Evolutionary conservation across 2,113 vertebrate species (phyloP).

Genomic region (Acanthisitta chloris): DNA sequence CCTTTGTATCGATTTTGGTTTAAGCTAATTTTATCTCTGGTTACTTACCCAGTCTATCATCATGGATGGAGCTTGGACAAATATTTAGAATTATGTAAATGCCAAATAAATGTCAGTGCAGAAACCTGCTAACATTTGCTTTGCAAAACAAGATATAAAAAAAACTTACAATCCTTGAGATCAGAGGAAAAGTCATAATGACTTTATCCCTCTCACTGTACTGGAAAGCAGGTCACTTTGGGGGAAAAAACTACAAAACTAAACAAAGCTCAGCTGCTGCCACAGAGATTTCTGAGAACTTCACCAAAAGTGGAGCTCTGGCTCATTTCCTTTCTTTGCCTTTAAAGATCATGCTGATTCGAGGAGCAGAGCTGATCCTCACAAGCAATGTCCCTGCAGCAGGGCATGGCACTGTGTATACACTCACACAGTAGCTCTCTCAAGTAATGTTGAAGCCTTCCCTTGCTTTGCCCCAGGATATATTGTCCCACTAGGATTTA

Average conservation of each 20-base stretch:
- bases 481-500: not conserved
- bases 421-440: not conserved
- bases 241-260: not conserved
- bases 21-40: not conserved
- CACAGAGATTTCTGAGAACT: not conserved
- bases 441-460: not conserved
- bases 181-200: not conserved
- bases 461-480: not conserved
- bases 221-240: not conserved
- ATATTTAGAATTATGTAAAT: not conserved
- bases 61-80: not conserved
- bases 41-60: not conserved
- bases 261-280: not conserved
- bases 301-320: not conserved
- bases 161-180: not conserved
- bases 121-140: not conserved
- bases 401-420: not conserved
- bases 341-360: not conserved
- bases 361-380: not conserved
- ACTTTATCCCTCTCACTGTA: not conserved
- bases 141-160: not conserved
- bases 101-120: not conserved
- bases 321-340: not conserved
- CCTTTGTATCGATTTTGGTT: not conserved
- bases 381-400: not conserved